Conservation (phyloP, 1,140 invertebrate species). For the Limonius californicus region DNA sequence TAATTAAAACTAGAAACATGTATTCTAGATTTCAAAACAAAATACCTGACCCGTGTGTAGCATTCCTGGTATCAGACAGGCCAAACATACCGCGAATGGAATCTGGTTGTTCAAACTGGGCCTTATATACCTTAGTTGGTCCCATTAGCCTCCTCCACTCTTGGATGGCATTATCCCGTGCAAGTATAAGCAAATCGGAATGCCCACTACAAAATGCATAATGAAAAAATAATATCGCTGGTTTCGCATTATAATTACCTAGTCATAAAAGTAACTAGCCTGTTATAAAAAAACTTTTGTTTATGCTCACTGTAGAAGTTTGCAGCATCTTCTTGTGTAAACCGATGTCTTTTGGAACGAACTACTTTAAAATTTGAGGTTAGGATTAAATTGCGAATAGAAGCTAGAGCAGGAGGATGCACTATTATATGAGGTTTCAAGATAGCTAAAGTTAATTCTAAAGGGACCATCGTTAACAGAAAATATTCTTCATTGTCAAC, state of each 20-base stretch:
- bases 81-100: constrained; percentile 79
- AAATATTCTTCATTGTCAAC: no score
- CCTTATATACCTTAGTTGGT: constrained; percentile 80
- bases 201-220: constrained; percentile 67
- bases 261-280: constrained; percentile 80
- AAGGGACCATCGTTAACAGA: constrained; percentile 1
- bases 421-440: constrained; percentile 72
- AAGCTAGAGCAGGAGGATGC: constrained; percentile 61
- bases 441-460: constrained; percentile 65
- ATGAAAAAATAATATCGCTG: constrained; percentile 41
- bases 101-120: constrained; percentile 71
- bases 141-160: constrained; percentile 82
- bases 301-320: constrained; percentile 82
- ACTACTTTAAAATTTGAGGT: constrained; percentile 74
- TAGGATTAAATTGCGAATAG: constrained; percentile 64
- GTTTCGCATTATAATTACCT: constrained; percentile 54
- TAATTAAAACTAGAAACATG: no score
- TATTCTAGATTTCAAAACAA: no score
- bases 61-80: constrained; percentile 88
- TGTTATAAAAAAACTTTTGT: constrained; percentile 83
- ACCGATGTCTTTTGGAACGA: constrained; percentile 59
- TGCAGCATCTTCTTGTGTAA: constrained; percentile 63
- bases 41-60: constrained; percentile 82
- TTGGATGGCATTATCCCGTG: constrained; percentile 67
- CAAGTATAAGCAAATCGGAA: constrained; percentile 73